Percentiles rank a stretch among this genome's conserved stretches.
Evolutionary conservation across 2,797 vertebrate genomes (phyloP).

Genomic region (Lophotriccus pileatus): DNA sequence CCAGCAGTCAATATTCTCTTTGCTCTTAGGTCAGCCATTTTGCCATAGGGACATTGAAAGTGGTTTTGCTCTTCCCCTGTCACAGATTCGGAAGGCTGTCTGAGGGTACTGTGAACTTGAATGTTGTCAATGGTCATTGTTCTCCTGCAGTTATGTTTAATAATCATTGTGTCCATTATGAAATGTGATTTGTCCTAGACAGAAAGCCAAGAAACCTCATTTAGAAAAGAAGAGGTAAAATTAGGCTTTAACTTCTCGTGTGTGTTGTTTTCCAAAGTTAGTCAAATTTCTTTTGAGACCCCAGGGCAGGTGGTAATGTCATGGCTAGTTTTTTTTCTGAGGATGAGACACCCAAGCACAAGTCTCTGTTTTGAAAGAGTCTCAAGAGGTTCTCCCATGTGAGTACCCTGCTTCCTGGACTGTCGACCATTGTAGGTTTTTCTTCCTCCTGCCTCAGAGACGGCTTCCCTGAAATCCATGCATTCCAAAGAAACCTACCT

Average conservation of each 20-base stretch:
- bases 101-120: background rate
- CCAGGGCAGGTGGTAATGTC: background rate
- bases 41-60: background rate
- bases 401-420: background rate
- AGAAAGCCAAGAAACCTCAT: background rate
- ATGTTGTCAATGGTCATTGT: background rate
- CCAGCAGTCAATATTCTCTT: background rate
- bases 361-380: background rate
- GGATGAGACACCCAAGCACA: background rate
- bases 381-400: background rate
- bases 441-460: background rate
- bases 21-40: background rate
- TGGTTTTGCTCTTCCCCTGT: background rate
- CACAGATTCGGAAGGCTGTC: background rate
- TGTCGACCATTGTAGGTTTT: background rate
- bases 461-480: background rate
- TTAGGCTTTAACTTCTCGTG: background rate
- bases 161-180: background rate
- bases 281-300: background rate
- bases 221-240: background rate
- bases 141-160: background rate
- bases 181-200: background rate
- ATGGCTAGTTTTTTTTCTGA: background rate
- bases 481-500: background rate
- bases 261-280: background rate